A percentile compares a stretch with the other conserved stretches of the same genome.
phyloP scores from a whole-genome alignment of 1,140 invertebrate genomes.

The Drosophila navojoa region DNA sequence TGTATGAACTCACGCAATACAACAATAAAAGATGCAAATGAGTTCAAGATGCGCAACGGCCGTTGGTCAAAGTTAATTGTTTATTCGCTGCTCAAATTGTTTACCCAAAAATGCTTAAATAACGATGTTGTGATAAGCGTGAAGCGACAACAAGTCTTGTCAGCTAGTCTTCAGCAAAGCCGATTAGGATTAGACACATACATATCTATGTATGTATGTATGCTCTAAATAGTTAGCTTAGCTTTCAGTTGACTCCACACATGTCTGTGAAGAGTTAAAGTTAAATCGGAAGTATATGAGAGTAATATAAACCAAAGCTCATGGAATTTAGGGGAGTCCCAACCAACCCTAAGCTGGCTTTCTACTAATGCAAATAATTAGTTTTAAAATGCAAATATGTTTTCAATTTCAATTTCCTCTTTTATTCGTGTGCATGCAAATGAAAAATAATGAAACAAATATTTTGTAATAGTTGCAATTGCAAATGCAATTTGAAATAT shows the following conservation, averaged over 20 bases:
- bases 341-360: no score
- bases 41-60: slow-evolving; percentile 29
- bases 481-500: slow-evolving; percentile 25
- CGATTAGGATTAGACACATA: not conserved
- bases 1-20: slow-evolving; percentile 42
- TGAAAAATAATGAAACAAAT: no score
- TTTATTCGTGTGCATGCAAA: no score
- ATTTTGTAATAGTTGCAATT: slow-evolving; percentile 15
- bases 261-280: no score
- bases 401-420: no score
- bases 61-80: slow-evolving; percentile 41
- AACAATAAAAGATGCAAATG: slow-evolving; percentile 51
- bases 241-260: no score
- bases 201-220: not conserved
- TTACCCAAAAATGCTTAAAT: slow-evolving; percentile 22
- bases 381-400: no score
- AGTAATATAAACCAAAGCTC: no score
- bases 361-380: no score
- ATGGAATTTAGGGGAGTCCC: no score
- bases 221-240: no score
- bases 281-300: no score
- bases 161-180: not conserved
- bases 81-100: slow-evolving; percentile 25
- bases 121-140: slow-evolving; percentile 26
- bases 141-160: slow-evolving; percentile 14